phyloP scores from a whole-genome alignment of 2,113 vertebrate genomes.

The Calyptommatus sinebrachiatus region DNA sequence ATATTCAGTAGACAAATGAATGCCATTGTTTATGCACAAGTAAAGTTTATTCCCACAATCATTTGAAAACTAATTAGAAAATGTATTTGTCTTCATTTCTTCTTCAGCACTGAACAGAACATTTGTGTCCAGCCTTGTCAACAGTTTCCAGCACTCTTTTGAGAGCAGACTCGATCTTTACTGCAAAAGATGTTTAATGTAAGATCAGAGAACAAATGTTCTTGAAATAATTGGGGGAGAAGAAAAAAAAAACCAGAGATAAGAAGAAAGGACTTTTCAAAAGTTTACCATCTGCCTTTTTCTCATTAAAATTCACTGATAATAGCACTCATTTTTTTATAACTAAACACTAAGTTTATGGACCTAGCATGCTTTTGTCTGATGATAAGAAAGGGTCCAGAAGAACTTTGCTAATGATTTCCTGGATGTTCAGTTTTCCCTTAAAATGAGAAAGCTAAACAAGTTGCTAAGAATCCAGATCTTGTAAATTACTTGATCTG shows the following conservation, averaged over 20 bases:
- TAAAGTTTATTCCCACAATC: too few relatives aligned
- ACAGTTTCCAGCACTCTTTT: not conserved
- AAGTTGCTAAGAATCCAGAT: constrained; percentile 41
- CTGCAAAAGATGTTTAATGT: not conserved
- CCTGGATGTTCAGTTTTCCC: constrained; percentile 44
- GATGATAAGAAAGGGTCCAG: constrained; percentile 57
- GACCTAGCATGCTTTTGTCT: constrained; percentile 45
- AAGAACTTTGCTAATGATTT: constrained; percentile 41
- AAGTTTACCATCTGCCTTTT: constrained; percentile 51
- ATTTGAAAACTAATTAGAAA: too few relatives aligned
- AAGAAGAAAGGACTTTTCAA: constrained; percentile 38
- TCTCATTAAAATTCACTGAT: constrained; percentile 51
- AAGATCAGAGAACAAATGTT: constrained; percentile 40
- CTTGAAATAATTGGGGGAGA: constrained; percentile 37
- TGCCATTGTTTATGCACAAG: too few relatives aligned
- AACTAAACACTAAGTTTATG: constrained; percentile 58
- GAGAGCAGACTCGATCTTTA: constrained; percentile 33
- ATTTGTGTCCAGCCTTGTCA: not conserved
- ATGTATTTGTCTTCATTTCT: not conserved
- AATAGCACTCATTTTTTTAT: constrained; percentile 41
- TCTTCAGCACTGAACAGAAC: not conserved
- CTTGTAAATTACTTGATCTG: not conserved
- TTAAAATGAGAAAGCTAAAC: constrained; percentile 39
- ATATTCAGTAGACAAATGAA: too few relatives aligned
- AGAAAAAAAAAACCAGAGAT: constrained; percentile 19